Percentiles rank a stretch among this genome's conserved stretches.
Conservation (phyloP, 2,797 vertebrate species). For the Chloroceryle inda region DNA sequence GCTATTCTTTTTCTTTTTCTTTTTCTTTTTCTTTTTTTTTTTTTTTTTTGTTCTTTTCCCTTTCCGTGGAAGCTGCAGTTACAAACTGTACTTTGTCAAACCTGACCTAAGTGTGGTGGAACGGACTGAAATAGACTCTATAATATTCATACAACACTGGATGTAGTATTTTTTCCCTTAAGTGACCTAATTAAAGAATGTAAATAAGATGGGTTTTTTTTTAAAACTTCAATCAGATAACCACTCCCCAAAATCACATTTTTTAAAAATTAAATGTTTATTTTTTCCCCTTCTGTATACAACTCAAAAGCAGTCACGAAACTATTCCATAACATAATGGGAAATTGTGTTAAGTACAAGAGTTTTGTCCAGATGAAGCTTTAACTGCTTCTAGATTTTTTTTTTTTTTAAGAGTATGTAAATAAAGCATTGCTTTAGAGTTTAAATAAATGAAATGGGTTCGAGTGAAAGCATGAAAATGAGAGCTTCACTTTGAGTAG, state of each 20-base stretch:
- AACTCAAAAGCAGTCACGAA: background rate
- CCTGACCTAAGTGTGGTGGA: background rate
- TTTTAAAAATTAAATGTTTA: background rate
- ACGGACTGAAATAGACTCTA: background rate
- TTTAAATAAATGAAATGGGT: background rate
- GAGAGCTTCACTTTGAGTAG: background rate
- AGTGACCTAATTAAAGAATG: background rate
- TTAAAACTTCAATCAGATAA: background rate
- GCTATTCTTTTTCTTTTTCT: background rate
- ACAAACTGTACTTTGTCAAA: conserved; percentile 1
- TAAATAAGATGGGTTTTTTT: background rate
- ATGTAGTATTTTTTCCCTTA: background rate
- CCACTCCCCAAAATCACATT: background rate
- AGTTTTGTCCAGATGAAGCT: background rate
- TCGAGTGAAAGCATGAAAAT: background rate
- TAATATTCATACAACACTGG: background rate
- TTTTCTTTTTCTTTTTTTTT: background rate
- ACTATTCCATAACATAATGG: background rate
- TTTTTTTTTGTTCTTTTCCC: background rate
- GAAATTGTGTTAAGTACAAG: background rate
- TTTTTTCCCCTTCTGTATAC: background rate
- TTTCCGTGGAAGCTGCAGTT: background rate
- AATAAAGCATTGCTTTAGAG: background rate
- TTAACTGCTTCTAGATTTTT: background rate
- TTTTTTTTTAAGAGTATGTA: background rate